Percentiles rank a stretch among this genome's conserved stretches.
These are phyloP conservation scores for Eulemur rufifrons DNA, from an alignment of 2,113 vertebrate species.

Conservation along the genomic window DNA sequence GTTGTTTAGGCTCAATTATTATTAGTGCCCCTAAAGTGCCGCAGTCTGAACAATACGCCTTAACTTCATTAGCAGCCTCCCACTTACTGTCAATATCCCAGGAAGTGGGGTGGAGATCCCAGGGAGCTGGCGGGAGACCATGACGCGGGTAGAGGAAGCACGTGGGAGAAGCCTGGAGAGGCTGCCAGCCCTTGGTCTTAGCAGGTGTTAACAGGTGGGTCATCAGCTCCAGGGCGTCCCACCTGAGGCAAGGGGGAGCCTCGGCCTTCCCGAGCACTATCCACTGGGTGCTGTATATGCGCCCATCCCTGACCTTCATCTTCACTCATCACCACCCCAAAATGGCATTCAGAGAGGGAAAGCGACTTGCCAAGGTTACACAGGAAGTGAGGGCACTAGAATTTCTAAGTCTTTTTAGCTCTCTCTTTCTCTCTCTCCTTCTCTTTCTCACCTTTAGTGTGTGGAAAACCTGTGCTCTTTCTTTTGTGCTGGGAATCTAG, in stretches of 20 bases:
- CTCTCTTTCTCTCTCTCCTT: accelerated
- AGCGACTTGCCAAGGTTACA: no score
- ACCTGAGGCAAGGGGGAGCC: accelerated
- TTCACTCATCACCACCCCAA: background rate
- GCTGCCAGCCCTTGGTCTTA: background rate
- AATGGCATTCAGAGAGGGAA: background rate
- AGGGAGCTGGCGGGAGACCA: background rate
- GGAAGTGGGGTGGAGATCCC: background rate
- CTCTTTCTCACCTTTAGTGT: background rate
- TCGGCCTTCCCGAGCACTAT: background rate
- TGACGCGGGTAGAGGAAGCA: accelerated
- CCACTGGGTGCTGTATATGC: accelerated
- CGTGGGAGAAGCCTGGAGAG: background rate
- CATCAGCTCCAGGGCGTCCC: no score
- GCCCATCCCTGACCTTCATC: background rate
- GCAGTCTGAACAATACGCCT: background rate
- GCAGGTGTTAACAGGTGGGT: background rate
- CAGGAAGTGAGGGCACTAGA: accelerated
- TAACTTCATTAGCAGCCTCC: background rate
- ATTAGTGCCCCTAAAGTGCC: background rate
- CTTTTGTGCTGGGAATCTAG: background rate
- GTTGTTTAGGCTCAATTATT: background rate
- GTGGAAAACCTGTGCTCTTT: background rate
- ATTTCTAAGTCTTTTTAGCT: background rate
- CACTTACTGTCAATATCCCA: background rate